Base-by-base conservation (phyloP, 2,797 vertebrate species). In the Notolabrus celidotus region DNA sequence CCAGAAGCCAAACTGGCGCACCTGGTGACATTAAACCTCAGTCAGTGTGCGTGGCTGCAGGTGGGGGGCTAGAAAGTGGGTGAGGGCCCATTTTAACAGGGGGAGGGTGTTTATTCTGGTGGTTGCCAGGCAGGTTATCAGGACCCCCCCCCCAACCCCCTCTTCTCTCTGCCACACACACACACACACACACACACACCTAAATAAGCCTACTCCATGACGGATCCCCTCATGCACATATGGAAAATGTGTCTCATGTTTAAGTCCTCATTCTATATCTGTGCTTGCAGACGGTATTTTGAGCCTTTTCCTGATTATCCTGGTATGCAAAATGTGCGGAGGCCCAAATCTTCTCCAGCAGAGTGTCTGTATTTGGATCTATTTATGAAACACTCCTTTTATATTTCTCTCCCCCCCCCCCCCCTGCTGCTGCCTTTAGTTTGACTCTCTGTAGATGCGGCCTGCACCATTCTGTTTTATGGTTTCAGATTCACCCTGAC, bases 51-150 rank as follows among this genome's bases (percentile, higher is more conserved):
- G 60, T 17, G 70, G 10, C 46, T 43, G 46, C 36, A 38, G 42
- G 58, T 47, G 63, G 57, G 25, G 46, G 33, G 23, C 4, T 25
- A 31, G 29, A 4, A 7, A 3, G n/a, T 67, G 56, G 70, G 59
- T 45, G 62, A 75, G 52, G 73, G 71, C 10, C 41, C 59, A 74
- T 69, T n/a, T 60, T 59, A 60, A 34, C 69, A 42, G 45, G 34
- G 61, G 34, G 34, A 36, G 34, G 73, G 70, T 84, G 82, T 89
- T 89, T 91, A 88, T 88, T 88, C 78, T 87, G 69, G 83, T 83
- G 77, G 91, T 93, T 92, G 88, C 91, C 89, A 88, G 90, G 91
- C 92, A 92, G 89, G 90, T 90, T 92, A 84, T 70, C 31, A 74
- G 58, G 74, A 63, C 65, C 49, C 29, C 72, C n/a, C 43, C 36